Percentiles rank a stretch among this genome's conserved stretches.
Conservation (phyloP, 2,888 invertebrate species). For the Hedya salicella region DNA sequence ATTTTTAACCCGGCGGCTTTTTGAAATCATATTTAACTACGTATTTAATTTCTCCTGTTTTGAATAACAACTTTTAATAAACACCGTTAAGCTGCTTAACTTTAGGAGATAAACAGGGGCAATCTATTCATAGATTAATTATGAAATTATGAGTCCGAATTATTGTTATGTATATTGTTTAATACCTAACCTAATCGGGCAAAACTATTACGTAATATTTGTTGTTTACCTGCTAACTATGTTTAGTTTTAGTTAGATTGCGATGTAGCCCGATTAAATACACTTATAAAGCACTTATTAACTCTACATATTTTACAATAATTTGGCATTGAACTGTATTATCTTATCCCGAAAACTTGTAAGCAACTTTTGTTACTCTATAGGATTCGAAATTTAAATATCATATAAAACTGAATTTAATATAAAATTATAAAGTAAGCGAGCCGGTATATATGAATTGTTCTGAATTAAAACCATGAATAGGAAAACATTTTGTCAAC, state of each 20-base stretch:
- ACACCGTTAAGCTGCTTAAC: no score
- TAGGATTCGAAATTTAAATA: conserved; percentile 6
- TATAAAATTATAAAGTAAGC: no score
- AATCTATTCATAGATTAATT: no score
- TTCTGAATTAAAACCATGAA: conserved; percentile 15
- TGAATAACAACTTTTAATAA: no score
- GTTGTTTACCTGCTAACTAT: conserved; percentile 7
- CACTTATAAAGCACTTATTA: not conserved
- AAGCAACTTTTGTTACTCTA: not conserved
- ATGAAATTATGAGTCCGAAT: not conserved
- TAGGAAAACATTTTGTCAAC: conserved; percentile 24
- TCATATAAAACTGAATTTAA: not conserved
- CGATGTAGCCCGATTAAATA: not conserved
- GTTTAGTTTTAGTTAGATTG: not conserved
- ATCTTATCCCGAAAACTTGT: not conserved
- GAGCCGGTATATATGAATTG: no score
- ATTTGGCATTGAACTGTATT: not conserved
- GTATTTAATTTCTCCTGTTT: no score
- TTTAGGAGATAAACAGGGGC: no score
- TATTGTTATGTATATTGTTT: not conserved
- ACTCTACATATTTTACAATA: not conserved
- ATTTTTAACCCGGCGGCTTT: not conserved
- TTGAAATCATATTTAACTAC: not conserved
- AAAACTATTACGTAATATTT: conserved; percentile 13
- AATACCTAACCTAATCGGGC: not conserved